Base-by-base conservation (phyloP, 2,888 invertebrate species). In the Leptinotarsa tumamoca region DNA sequence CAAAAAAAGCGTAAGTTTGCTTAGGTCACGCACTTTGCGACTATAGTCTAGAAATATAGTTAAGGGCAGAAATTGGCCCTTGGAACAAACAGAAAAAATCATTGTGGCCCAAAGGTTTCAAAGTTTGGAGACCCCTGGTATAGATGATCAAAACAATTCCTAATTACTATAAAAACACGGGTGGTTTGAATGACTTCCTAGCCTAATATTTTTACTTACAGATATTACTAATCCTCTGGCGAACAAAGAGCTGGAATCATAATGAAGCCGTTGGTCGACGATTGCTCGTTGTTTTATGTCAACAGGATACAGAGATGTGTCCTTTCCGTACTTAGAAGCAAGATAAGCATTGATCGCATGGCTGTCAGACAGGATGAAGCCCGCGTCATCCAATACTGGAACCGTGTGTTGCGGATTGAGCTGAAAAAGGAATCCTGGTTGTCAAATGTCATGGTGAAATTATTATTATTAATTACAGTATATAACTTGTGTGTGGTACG, bases 311-410 rank as follows among this genome's bases (percentile, higher is more conserved):
- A 58, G 4, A 13, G 58, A 58, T 10, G 4, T 58, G 10, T 58
- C 23, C 58, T 58, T 23, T 21, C 58, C 23, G 4, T 23, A 58
- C 14, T 23, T 58, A 14, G 23, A 23, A 3, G 21, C 58, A 2
- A 58, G 14, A 15, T 58, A 58, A 3, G 58, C 21, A 18, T 21
- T 58, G 58, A 58, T 58, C 1, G 23, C 58, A 23, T 58, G 58
- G 14, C 58, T 58, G 14, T 58, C 58, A 0, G 14, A 10, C 0
- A 58, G 3, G 4, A 23, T 58, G 23, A 58, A 58, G 4, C 23
- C 58, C 23, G 23, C 58, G 58, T 58, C 23, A 23, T 58, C 58
- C 15, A 58, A 23, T 7, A 58, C 58, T 58, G 58, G 58, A 23
- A 58, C 4, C 10, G 58, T 23, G 23, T 58, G 58, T 23, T 58